A percentile compares a stretch with the other conserved stretches of the same genome.
Conservation (phyloP, 1,140 invertebrate genomes). For the Solenopsis fugax region DNA sequence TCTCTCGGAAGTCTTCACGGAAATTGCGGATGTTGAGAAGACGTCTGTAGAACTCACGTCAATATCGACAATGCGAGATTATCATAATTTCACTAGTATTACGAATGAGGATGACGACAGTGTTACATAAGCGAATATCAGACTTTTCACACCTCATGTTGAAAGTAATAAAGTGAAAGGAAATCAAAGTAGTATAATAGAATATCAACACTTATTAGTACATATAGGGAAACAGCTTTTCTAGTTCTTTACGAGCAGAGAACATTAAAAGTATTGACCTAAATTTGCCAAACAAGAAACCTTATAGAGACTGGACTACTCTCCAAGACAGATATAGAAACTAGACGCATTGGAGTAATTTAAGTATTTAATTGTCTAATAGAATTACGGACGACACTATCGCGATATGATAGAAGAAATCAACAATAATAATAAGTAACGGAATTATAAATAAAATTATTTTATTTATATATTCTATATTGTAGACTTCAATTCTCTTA, state of each 20-base stretch:
- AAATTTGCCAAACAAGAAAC: conserved; percentile 37
- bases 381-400: neutral
- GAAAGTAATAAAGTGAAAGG: neutral
- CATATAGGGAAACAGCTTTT: neutral
- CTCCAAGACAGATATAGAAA: neutral
- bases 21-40: conserved; percentile 21
- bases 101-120: neutral
- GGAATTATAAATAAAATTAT: conserved; percentile 10
- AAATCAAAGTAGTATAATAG: conserved; percentile 35
- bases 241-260: neutral
- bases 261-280: neutral
- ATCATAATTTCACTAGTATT: conserved; percentile 37
- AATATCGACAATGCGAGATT: conserved; percentile 20
- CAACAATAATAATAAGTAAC: conserved; percentile 15
- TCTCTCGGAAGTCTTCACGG: conserved; percentile 40
- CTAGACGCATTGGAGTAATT: conserved; percentile 17
- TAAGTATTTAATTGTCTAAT: neutral
- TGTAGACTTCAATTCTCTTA: neutral
- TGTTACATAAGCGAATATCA: conserved; percentile 28
- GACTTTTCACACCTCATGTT: neutral
- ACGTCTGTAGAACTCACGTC: conserved; percentile 20
- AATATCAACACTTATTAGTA: conserved; percentile 35
- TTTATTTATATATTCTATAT: neutral
- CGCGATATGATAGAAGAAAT: neutral
- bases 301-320: conserved; percentile 1